These are phyloP conservation scores for Brachionus rubens DNA, from an alignment of 1,140 invertebrate genomes.

Conservation along the genomic window DNA sequence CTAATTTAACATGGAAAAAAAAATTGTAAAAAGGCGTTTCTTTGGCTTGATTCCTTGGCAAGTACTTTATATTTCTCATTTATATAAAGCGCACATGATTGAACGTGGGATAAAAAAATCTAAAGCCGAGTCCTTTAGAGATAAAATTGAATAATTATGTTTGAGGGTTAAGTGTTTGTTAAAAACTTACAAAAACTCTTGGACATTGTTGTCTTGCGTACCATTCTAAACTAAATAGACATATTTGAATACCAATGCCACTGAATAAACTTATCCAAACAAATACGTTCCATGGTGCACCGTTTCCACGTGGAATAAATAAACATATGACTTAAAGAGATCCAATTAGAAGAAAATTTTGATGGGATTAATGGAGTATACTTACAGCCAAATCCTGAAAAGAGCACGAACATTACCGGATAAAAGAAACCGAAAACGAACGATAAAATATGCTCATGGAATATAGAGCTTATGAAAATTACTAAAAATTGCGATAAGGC, in stretches of 20 bases:
- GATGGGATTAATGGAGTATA: neutral
- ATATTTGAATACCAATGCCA: conserved; percentile 73
- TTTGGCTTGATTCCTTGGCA: too few species aligned
- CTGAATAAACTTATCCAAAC: conserved; percentile 75
- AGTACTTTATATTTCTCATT: neutral
- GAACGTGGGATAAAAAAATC: conserved; percentile 34
- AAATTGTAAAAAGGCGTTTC: too few species aligned
- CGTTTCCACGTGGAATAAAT: conserved; percentile 52
- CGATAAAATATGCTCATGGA: conserved; percentile 80
- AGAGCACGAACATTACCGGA: conserved; percentile 72
- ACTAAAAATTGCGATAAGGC: conserved; percentile 62
- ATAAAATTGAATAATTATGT: neutral
- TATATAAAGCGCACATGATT: conserved; percentile 11
- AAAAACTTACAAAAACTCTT: conserved; percentile 15
- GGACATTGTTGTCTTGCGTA: conserved; percentile 77
- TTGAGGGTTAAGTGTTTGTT: neutral
- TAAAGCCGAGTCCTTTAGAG: neutral
- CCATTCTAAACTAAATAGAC: conserved; percentile 78
- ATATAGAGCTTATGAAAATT: conserved; percentile 67
- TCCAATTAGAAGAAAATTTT: conserved; percentile 51
- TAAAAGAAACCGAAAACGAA: conserved; percentile 78
- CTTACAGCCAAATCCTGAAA: conserved; percentile 59
- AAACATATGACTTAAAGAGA: conserved; percentile 54
- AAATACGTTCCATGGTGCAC: conserved; percentile 70
- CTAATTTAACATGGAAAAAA: too few species aligned